Conservation (phyloP, 1,140 invertebrate genomes). For the Dendroctonus ponderosae region DNA sequence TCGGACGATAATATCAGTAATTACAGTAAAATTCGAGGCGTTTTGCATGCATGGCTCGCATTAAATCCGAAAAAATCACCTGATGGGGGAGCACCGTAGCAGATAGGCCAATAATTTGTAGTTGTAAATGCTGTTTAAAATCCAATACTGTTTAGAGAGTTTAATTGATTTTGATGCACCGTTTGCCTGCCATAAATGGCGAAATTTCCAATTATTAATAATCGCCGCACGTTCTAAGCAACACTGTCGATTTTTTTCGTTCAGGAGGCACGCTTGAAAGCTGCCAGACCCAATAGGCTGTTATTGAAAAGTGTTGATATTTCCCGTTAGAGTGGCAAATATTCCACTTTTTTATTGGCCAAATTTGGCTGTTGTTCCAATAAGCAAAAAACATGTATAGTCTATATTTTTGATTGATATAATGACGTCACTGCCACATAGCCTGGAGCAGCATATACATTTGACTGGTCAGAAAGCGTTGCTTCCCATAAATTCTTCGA, state of each 20-base stretch:
- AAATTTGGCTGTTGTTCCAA: too few relatives aligned
- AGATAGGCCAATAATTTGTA: slow-evolving; percentile 26
- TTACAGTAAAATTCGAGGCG: slow-evolving; percentile 28
- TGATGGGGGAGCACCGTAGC: slow-evolving; percentile 10
- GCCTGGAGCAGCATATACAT: too few relatives aligned
- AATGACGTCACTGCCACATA: too few relatives aligned
- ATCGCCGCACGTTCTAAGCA: not conserved
- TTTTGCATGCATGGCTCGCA: slow-evolving; percentile 18
- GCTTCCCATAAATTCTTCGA: slow-evolving; percentile 5
- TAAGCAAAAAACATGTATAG: too few relatives aligned
- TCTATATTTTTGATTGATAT: too few relatives aligned
- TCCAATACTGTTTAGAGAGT: slow-evolving; percentile 16
- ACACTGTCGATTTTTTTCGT: too few relatives aligned
- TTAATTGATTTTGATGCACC: slow-evolving; percentile 27
- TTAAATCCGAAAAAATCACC: slow-evolving; percentile 12
- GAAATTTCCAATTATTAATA: not conserved
- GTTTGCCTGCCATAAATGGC: slow-evolving; percentile 20
- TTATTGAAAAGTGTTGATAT: too few relatives aligned
- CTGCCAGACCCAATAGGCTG: too few relatives aligned
- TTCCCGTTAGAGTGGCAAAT: too few relatives aligned
- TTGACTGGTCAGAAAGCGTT: not conserved
- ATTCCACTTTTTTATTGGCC: too few relatives aligned
- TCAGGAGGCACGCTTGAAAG: too few relatives aligned
- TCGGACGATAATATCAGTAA: slow-evolving; percentile 36
- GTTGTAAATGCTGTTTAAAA: slow-evolving; percentile 22